These are phyloP conservation scores for Eristalis intricaria DNA, from an alignment of 2,888 invertebrate genomes.

Conservation along the genomic window DNA sequence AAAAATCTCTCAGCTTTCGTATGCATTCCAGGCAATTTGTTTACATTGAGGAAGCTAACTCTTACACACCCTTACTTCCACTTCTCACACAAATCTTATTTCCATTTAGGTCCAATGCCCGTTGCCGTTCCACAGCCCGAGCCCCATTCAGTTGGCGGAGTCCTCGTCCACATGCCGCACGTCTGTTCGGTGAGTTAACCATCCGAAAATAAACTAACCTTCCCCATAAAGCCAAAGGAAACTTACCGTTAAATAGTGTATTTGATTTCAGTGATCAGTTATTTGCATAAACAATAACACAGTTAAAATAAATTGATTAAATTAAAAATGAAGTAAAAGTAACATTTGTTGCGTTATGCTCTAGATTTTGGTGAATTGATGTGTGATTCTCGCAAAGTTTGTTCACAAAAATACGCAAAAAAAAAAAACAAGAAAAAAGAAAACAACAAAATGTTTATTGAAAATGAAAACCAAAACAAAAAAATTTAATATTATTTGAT, in stretches of 20 bases:
- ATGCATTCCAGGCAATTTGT: conserved; percentile 21
- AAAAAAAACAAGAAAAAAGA: not conserved
- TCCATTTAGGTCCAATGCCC: conserved; percentile 81
- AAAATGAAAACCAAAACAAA: not conserved
- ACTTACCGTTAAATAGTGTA: not conserved
- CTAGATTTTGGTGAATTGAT: conserved; percentile 51
- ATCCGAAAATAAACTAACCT: conserved; percentile 30
- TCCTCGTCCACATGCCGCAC: conserved; percentile 95
- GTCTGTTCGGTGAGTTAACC: conserved; percentile 85
- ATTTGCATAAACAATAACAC: conserved; percentile 61
- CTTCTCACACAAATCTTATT: not conserved
- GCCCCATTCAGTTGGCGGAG: conserved; percentile 90
- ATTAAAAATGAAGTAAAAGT: conserved; percentile 11
- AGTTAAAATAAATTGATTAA: conserved; percentile 22
- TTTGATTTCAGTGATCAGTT: conserved; percentile 47
- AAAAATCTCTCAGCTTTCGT: conserved; percentile 24
- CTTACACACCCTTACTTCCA: not conserved
- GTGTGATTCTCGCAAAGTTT: conserved; percentile 48
- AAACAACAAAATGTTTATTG: conserved; percentile 7
- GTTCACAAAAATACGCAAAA: not conserved
- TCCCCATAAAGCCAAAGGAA: not conserved
- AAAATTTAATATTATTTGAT: conserved; percentile 48
- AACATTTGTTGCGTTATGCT: conserved; percentile 43
- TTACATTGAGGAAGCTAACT: conserved; percentile 6
- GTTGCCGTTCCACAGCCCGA: conserved; percentile 85